Base-by-base conservation (phyloP, 2,113 vertebrate species). In the Rhabdornis inornatus region DNA sequence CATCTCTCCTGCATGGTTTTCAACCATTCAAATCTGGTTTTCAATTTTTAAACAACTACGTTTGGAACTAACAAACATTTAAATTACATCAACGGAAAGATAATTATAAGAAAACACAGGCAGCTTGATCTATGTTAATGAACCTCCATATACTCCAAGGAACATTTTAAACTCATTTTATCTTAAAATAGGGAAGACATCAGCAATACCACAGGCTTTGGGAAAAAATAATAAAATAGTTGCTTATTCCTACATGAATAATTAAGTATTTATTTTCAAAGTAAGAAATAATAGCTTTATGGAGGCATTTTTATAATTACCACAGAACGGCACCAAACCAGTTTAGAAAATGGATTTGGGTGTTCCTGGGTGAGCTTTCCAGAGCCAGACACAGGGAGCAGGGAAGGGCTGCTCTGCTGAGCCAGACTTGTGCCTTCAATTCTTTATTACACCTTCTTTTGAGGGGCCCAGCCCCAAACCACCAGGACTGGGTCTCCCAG, bases 241-340 rank as follows among this genome's bases (percentile, higher is more conserved):
- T 59, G 71, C 65, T 53, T 69, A n/a, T 74, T 89, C 65, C 84
- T 52, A 70, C 75, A 79, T 68, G 61, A 96, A 94, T 79, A 71
- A 96, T 94, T 83, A 65, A 89, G 69, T 52, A 70, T 56, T 95
- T 94, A 15, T 83, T 90, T 83, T 78, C 74, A 27, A 68, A 70
- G 65, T 13, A 81, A 83, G 87, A 74, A 55, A 33, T 2, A 23
- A 55, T 3, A 25, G 47, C 8, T 61, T 47, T 27, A 5, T 5
- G 52, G 59, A 61, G 35, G 53, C 33, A 47, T 60, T 84, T 71
- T 37, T 31, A 31, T 27, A 71, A 6, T 17, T 15, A 22, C 3
- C 16, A 27, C 55, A 55, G 42, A 50, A 21, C 5, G 35, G 16
- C 63, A 57, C 13, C 70, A 17, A 7, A 39, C 3, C 69, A 21